Evolutionary conservation across 1,140 invertebrate genomes (phyloP).

Genomic region (Solenopsis invicta): DNA sequence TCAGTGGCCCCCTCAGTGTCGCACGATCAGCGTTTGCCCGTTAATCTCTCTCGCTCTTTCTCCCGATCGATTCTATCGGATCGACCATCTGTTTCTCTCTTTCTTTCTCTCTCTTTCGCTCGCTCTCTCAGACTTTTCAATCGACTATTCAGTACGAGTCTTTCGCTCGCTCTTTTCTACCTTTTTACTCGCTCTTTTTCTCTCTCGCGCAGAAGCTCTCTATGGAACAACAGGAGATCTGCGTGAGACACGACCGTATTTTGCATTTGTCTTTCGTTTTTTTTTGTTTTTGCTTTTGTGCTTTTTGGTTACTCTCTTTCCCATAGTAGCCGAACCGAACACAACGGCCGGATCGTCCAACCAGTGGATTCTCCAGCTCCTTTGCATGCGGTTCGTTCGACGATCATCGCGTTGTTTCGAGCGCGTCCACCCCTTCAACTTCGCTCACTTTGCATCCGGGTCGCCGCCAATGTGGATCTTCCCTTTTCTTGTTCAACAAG

Average conservation of each 20-base stretch:
- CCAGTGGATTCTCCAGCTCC: slow-evolving; percentile 20
- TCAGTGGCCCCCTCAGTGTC: slow-evolving; percentile 80
- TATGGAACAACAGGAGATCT: slow-evolving; percentile 78
- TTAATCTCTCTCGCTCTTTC: slow-evolving; percentile 70
- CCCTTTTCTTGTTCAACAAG: background rate
- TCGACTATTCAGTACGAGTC: slow-evolving; percentile 51
- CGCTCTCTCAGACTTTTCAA: slow-evolving; percentile 68
- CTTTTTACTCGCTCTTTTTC: slow-evolving; percentile 64
- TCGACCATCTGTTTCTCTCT: slow-evolving; percentile 49
- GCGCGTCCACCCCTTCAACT: slow-evolving; percentile 78
- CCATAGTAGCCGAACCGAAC: slow-evolving; percentile 24
- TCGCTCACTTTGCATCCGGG: slow-evolving; percentile 45
- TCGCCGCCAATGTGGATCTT: slow-evolving; percentile 26
- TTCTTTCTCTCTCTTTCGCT: slow-evolving; percentile 66
- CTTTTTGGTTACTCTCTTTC: slow-evolving; percentile 19
- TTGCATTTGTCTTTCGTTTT: slow-evolving; percentile 26
- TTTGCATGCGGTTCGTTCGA: slow-evolving; percentile 39
- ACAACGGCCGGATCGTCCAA: slow-evolving; percentile 62
- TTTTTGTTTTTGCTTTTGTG: background rate
- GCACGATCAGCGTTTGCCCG: slow-evolving; percentile 66
- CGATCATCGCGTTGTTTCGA: slow-evolving; percentile 42
- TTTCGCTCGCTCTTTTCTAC: slow-evolving; percentile 73
- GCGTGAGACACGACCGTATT: slow-evolving; percentile 64
- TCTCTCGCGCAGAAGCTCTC: slow-evolving; percentile 74
- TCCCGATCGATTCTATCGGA: slow-evolving; percentile 56